Base-by-base conservation (phyloP, 2,797 vertebrate species). In the Nothura maculosa region DNA sequence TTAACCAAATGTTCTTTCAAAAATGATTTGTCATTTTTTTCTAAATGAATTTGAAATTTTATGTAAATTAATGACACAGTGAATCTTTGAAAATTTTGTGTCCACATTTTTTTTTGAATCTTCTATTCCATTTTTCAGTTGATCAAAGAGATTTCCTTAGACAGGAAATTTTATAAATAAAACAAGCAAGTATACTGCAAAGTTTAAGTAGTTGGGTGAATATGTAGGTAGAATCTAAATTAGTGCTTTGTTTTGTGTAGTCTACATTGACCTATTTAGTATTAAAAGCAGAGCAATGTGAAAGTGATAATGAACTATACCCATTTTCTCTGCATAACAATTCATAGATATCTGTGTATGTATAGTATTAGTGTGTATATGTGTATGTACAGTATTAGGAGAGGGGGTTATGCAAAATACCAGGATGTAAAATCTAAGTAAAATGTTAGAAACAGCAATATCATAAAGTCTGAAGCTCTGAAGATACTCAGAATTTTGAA, bases 51-150 rank as follows among this genome's bases (percentile, higher is more conserved):
- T 78, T 91, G 89, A 96, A 96, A 81, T 96, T 94, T 94, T 96
- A 97, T 97, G 95, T 88, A 97, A 98, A 97, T 95, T 96, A 95
- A 96, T 88, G 90, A 89, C 78, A 96, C 21, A 12, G 88, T 70
- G 85, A 96, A 95, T 95, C 96, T 98, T 97, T 97, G 96, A 97
- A 97, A 97, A 94, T 93, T 87, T 89, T 90, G 57, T 95, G 93
- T 91, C 88, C 92, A 96, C 60, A 95, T 73, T 54, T 73, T 43
- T 96, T 95, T 96, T 87, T 50, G 5, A 93, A 96, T 95, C 28
- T 96, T 96, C 95, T 93, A 87, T 96, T 96, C 76, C 30, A 94
- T 93, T 97, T 93, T 95, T 85, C 54, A 78, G 21, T 17, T 96
- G 96, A 97, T 97, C 95, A 98, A 97, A 97, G 94, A 64, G 61